phyloP scores from a whole-genome alignment of 2,888 invertebrate species.

The Tipula confusa region DNA sequence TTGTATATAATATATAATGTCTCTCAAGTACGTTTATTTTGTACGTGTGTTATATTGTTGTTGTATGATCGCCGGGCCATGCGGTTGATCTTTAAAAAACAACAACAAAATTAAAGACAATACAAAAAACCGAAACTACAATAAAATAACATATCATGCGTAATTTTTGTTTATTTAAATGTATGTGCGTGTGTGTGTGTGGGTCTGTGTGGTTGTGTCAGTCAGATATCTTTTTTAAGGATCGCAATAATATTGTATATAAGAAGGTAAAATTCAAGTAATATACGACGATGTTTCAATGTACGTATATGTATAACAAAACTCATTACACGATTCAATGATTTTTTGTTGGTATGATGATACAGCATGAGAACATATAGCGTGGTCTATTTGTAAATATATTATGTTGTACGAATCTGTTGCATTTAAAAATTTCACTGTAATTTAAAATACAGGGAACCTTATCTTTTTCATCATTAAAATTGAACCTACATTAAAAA shows the following conservation, averaged over 20 bases:
- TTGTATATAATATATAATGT: background rate
- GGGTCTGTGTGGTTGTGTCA: background rate
- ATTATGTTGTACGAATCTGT: no score
- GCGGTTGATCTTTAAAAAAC: background rate
- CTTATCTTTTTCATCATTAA: no score
- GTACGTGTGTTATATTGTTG: background rate
- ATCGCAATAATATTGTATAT: background rate
- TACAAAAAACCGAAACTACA: background rate
- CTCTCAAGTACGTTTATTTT: conserved; percentile 3
- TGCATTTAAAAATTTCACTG: no score
- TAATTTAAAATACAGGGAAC: no score
- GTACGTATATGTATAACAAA: background rate
- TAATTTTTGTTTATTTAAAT: background rate
- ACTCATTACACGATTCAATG: conserved; percentile 12
- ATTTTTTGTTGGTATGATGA: background rate
- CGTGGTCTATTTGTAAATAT: background rate
- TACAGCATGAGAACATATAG: background rate
- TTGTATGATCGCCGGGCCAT: conserved; percentile 21
- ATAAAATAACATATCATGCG: background rate
- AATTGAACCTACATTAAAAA: no score
- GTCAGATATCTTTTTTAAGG: background rate
- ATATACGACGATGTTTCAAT: background rate
- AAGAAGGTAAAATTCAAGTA: background rate
- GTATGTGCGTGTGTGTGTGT: background rate
- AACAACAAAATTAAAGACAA: background rate